Conservation (phyloP, 2,113 vertebrate species). For the Elephantulus edwardii region DNA sequence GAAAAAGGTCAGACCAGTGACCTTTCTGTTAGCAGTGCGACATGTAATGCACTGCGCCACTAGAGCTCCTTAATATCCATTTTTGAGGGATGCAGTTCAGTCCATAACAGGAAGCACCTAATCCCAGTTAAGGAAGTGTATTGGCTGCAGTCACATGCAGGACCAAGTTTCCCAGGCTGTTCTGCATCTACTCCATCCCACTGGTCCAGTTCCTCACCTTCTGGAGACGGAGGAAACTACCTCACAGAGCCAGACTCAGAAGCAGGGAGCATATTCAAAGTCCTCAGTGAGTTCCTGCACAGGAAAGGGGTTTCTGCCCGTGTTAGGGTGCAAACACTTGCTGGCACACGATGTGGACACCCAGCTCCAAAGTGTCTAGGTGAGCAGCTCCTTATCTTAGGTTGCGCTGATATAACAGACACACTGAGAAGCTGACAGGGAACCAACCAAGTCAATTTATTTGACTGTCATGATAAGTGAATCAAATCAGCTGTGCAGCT, state of each 20-base stretch:
- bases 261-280: neutral
- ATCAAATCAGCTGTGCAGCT: constrained; percentile 34
- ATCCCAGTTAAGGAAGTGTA: neutral
- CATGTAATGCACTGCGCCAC: too few relatives aligned
- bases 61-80: too few relatives aligned
- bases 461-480: constrained; percentile 59
- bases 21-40: too few relatives aligned
- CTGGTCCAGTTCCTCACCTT: neutral
- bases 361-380: neutral
- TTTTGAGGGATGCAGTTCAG: neutral
- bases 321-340: neutral
- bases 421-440: constrained; percentile 44
- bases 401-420: neutral
- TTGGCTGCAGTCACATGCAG: neutral
- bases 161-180: neutral
- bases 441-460: constrained; percentile 52
- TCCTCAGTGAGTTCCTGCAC: neutral
- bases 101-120: neutral
- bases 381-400: constrained; percentile 42
- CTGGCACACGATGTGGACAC: neutral
- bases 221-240: neutral
- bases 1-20: too few relatives aligned
- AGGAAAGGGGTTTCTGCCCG: neutral
- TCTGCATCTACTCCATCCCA: neutral
- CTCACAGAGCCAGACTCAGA: neutral